phyloP scores from a whole-genome alignment of 2,888 invertebrate species.

The Calameuta filiformis region DNA sequence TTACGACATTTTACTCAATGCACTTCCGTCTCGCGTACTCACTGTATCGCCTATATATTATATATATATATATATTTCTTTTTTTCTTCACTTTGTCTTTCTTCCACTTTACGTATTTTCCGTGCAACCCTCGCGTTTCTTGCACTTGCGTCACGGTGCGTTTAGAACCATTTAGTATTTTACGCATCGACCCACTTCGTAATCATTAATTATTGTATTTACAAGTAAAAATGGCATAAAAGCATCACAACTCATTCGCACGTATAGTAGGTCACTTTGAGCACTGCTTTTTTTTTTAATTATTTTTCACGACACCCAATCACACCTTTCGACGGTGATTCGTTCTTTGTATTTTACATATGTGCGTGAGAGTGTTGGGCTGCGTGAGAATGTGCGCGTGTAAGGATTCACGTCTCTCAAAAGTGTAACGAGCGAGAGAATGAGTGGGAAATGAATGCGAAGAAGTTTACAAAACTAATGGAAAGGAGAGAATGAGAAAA shows the following conservation, averaged over 20 bases:
- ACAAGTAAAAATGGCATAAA: constrained; percentile 8
- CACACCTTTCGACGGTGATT: constrained; percentile 33
- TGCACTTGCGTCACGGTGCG: not conserved
- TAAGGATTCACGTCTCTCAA: not conserved
- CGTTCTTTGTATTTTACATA: not conserved
- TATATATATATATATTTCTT: not conserved
- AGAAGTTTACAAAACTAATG: not conserved
- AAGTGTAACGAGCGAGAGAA: not conserved
- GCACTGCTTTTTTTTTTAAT: constrained; percentile 38
- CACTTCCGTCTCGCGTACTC: not conserved
- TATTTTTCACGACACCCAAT: constrained; percentile 29
- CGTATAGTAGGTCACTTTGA: constrained; percentile 37
- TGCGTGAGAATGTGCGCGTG: not conserved
- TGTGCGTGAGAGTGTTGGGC: not conserved
- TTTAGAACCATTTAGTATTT: constrained; percentile 54
- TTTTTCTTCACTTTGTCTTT: not conserved
- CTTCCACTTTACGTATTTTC: not conserved
- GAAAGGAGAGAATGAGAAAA: not conserved
- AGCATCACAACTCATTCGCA: constrained; percentile 28
- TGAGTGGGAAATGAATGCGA: not conserved
- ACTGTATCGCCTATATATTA: not conserved
- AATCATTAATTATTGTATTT: constrained; percentile 39
- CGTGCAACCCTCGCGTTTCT: not conserved
- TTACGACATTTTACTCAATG: not conserved
- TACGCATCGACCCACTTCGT: constrained; percentile 45